These are phyloP conservation scores for Myrmecobius fasciatus DNA, from an alignment of 2,113 vertebrate genomes.

Conservation along the genomic window DNA sequence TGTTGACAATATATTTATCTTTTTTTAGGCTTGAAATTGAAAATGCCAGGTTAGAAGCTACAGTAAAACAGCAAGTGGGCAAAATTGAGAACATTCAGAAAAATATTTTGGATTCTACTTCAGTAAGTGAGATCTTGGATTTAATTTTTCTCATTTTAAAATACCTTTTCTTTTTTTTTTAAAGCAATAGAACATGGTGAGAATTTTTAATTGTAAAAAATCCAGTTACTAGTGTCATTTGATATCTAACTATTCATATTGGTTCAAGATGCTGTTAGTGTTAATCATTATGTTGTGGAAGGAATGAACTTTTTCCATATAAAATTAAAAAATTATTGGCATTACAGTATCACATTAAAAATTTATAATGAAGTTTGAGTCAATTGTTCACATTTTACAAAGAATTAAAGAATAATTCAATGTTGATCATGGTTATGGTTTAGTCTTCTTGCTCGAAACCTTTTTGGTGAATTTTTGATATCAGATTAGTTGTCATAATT, in stretches of 20 bases:
- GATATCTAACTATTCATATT: constrained; percentile 14
- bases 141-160: constrained; percentile 26
- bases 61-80: constrained; percentile 87
- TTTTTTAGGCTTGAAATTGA: constrained; percentile 92
- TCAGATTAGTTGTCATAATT: no score
- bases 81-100: constrained; percentile 90
- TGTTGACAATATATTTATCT: no score
- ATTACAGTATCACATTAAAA: no score
- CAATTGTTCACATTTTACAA: no score
- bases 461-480: no score
- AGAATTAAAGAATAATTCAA: no score
- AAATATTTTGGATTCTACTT: constrained; percentile 82
- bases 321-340: background rate
- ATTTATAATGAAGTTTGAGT: no score
- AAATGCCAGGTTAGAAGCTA: constrained; percentile 89
- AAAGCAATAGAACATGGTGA: background rate
- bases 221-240: constrained; percentile 4
- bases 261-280: background rate
- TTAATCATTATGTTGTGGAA: background rate
- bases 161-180: background rate
- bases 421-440: no score
- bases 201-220: constrained; percentile 27
- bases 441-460: no score
- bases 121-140: constrained; percentile 82
- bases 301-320: background rate